Evolutionary conservation across 2,888 invertebrate species (phyloP).

Genomic region (Pristionchus exspectatus): DNA sequence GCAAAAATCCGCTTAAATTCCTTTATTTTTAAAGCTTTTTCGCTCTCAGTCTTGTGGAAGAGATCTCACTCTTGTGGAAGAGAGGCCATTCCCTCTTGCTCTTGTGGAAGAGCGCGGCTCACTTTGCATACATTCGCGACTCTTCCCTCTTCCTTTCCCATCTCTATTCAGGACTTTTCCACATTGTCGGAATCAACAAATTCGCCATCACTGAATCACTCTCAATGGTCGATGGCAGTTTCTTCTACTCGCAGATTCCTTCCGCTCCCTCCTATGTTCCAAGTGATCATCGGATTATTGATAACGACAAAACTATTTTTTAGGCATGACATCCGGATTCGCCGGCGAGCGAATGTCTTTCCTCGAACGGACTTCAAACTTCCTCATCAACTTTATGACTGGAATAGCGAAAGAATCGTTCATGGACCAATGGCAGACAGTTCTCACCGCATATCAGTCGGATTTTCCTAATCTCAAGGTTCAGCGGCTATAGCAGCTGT

Average conservation of each 20-base stretch:
- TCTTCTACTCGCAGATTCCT: not conserved
- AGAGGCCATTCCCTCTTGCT: too few species aligned
- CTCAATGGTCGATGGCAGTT: conserved; percentile 8
- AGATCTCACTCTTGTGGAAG: too few species aligned
- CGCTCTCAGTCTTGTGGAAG: too few species aligned
- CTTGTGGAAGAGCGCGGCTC: too few species aligned
- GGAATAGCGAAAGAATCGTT: not conserved
- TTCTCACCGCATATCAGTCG: not conserved
- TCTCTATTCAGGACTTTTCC: conserved; percentile 2
- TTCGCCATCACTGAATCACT: conserved; percentile 1
- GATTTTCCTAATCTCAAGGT: not conserved
- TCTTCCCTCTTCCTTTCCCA: too few species aligned
- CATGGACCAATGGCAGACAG: not conserved
- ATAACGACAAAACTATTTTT: not conserved
- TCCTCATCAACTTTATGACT: conserved; percentile 26
- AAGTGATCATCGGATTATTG: not conserved
- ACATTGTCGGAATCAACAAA: conserved; percentile 5
- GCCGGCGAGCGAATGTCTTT: conserved; percentile 47
- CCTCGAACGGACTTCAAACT: conserved; percentile 43
- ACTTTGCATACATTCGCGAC: too few species aligned
- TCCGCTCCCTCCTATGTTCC: not conserved
- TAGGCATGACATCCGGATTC: not conserved
- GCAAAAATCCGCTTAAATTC: too few species aligned
- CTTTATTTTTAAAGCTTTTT: too few species aligned
- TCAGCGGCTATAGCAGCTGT: not conserved